Evolutionary conservation across 2,888 invertebrate species (phyloP).

Genomic region (Lepidocyrtoides sp.): DNA sequence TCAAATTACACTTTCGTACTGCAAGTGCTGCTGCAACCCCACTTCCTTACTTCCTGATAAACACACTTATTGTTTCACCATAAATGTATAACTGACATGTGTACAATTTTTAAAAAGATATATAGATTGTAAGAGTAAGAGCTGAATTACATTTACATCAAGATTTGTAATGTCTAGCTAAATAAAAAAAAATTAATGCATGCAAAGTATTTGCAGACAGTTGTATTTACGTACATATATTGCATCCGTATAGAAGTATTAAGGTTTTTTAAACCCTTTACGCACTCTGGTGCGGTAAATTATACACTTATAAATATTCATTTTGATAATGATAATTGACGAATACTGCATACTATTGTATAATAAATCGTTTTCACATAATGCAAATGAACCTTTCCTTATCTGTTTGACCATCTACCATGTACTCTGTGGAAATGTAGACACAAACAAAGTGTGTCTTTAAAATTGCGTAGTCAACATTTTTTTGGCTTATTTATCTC

Average conservation of each 20-base stretch:
- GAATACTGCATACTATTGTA: constrained; percentile 21
- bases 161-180: neutral
- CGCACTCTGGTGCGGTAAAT: neutral
- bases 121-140: no score
- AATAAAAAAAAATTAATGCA: neutral
- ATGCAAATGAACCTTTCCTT: constrained; percentile 49
- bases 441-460: neutral
- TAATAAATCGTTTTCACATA: constrained; percentile 39
- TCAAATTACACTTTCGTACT: neutral
- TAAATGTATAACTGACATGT: no score
- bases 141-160: no score
- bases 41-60: constrained; percentile 27
- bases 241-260: no score
- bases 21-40: neutral
- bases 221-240: no score
- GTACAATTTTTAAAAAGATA: no score
- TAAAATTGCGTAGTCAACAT: constrained; percentile 11
- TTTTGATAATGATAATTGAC: constrained; percentile 5
- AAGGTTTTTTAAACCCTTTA: no score
- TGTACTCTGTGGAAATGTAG: constrained; percentile 6
- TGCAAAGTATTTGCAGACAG: neutral
- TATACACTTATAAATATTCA: neutral
- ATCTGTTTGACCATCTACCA: constrained; percentile 57
- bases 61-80: neutral
- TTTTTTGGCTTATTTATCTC: neutral